A percentile compares a stretch with the other conserved stretches of the same genome.
These are phyloP conservation scores for Eubasilissa regina DNA, from an alignment of 1,140 invertebrate genomes.

Conservation along the genomic window DNA sequence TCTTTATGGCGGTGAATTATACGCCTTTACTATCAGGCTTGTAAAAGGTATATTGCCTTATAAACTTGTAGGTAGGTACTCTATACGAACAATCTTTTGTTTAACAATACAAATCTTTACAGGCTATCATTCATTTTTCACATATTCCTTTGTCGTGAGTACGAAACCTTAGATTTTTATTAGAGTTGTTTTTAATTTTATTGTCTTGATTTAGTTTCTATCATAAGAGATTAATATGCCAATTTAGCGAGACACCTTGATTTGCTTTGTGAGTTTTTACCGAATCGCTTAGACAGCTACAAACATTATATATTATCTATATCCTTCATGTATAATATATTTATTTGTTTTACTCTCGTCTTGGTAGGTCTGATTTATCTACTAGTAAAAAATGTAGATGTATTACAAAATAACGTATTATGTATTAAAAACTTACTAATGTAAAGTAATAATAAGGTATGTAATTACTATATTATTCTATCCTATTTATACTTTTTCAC, in stretches of 20 bases:
- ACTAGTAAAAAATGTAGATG: too few relatives aligned
- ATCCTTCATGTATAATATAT: too few relatives aligned
- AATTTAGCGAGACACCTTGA: constrained; percentile 13
- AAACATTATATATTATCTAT: too few relatives aligned
- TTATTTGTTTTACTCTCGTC: too few relatives aligned
- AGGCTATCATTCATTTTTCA: constrained; percentile 3
- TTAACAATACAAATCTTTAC: constrained; percentile 43
- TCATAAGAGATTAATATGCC: constrained; percentile 3
- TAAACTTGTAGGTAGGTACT: constrained; percentile 30
- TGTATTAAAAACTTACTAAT: too few relatives aligned
- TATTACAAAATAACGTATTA: too few relatives aligned
- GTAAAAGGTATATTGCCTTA: constrained; percentile 30
- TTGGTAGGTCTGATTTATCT: too few relatives aligned
- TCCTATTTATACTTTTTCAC: too few relatives aligned
- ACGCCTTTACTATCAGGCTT: constrained; percentile 35
- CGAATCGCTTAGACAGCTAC: neutral
- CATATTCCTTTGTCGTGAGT: neutral
- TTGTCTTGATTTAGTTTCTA: neutral
- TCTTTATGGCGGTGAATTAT: constrained; percentile 47
- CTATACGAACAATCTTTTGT: constrained; percentile 29
- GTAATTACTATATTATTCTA: too few relatives aligned
- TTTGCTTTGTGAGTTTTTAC: neutral
- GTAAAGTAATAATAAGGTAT: too few relatives aligned
- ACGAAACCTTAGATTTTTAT: neutral
- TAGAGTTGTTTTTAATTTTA: neutral